Evolutionary conservation across 1,140 invertebrate species (phyloP), one percentile per base, ranked within the genome.

Genomic region (Drosophila ficusphila): DNA sequence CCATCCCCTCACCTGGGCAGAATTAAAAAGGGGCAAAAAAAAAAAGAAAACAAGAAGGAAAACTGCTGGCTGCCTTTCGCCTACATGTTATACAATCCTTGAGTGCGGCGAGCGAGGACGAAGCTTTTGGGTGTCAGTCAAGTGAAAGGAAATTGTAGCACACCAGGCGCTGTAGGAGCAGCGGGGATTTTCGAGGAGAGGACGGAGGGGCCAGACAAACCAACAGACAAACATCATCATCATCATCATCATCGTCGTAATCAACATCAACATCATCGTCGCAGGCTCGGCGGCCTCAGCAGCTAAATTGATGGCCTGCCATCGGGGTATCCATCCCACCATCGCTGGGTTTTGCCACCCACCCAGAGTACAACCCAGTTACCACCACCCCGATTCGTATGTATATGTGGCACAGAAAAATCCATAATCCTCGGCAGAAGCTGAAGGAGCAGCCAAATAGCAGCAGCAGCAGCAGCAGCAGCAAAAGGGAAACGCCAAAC

Each of bases 81-180:
- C 69, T 53, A 72, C 69, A 88, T 88, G 82, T 88, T 88, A 88
- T 76, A 88, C 83, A 88, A 88, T 88, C 82, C 82, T 88, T 88
- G 82, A 82, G 79, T 65, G 67, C 38, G 70, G 53, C 62, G 61
- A 62, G 62, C 73, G 71, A 44, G 47, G 73, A 71, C 62, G 79
- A 73, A 65, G 75, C 71, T 79, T 83, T 83, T 83, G 79, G 81
- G 64, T 88, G 83, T 88, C 82, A 88, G 83, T 88, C 82, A 88
- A 89, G 82, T 88, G 82, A 88, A 88, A 88, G 82, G 82, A 88
- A 88, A 88, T 88, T 88, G 82, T 88, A 71, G 73, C 82, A 52
- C 60, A 74, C 69, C 74, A 12, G 31, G 33, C 7, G 47, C 27
- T 29, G 8, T 23, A 4, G 12, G 38, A 19, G 68, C 4, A 18